These are phyloP conservation scores for Watsonalla binaria DNA, from an alignment of 2,888 invertebrate genomes.

Conservation along the genomic window DNA sequence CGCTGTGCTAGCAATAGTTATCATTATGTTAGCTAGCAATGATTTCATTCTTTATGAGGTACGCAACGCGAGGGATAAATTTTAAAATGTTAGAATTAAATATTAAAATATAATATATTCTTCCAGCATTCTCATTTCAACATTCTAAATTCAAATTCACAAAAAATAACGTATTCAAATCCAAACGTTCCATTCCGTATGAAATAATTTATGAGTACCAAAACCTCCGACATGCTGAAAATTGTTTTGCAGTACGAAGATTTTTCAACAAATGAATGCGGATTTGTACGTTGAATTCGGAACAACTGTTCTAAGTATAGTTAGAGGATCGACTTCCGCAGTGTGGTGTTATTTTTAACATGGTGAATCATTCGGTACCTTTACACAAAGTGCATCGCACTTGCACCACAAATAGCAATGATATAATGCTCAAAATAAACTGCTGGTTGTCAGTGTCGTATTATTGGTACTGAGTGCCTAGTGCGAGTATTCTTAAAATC, in stretches of 20 bases:
- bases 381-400: conserved; percentile 59
- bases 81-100: no score
- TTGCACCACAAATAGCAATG: conserved; percentile 46
- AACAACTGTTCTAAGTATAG: conserved; percentile 22
- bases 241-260: conserved; percentile 4
- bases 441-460: conserved; percentile 17
- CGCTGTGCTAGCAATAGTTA: no score
- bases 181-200: not conserved
- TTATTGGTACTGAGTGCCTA: conserved; percentile 5
- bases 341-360: conserved; percentile 24
- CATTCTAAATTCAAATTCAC: no score
- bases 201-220: not conserved
- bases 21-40: no score
- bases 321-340: conserved; percentile 8
- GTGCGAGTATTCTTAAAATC: no score
- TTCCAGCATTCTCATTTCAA: no score
- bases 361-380: conserved; percentile 27
- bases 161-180: not conserved
- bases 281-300: conserved; percentile 2
- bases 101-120: no score
- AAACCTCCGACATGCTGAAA: conserved; percentile 4
- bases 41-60: no score
- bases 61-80: no score
- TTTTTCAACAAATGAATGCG: conserved; percentile 1
- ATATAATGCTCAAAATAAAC: conserved; percentile 37